Evolutionary conservation across 2,797 vertebrate species (phyloP), one percentile per base, ranked within the genome.

Genomic region (Sebastes variabilis): DNA sequence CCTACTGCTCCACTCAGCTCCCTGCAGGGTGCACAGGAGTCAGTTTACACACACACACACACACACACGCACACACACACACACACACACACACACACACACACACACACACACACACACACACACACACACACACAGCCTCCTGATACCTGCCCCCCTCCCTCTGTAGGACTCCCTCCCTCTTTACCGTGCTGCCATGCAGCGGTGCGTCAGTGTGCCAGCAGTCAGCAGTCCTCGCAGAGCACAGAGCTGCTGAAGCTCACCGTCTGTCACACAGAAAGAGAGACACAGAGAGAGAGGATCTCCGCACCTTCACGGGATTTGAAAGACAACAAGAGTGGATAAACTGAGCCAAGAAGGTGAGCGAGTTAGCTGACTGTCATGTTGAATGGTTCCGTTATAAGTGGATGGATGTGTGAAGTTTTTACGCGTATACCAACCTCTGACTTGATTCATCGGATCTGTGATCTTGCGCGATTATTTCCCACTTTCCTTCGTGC

Each of bases 131-230:
- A 88, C 90, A 88, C 90, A 87, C 3, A 4, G 71, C 25, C 76
- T 77, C 49, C 42, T 46, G 42, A 14, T 91, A 92, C 93, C 92
- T 93, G 91, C 89, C 90, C 77, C 87, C 75, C 84, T 8, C 55
- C 22, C 14, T 7, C 30, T 55, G 27, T 8, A 46, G 42, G 42
- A 46, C 55, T 14, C n/a, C 32, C 77, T 90, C 84, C 86, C 85
- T 81, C 24, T 79, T 69, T 79, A 62, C 49, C 4, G 65, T 49
- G 75, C 79, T 66, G 83, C 80, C 76, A 38, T 25, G 79, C 73
- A n/a, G 74, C 74, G 73, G 11, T 36, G 38, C 77, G 56, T 77
- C 91, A 90, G 71, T 81, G 67, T 56, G 84, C 86, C 84, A 80
- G 68, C 89, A 83, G 38, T 42, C 38, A 42, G 38, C 38, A 42